Percentiles rank a stretch among this genome's conserved stretches.
Conservation (phyloP, 2,113 vertebrate species). For the Junco hyemalis region DNA sequence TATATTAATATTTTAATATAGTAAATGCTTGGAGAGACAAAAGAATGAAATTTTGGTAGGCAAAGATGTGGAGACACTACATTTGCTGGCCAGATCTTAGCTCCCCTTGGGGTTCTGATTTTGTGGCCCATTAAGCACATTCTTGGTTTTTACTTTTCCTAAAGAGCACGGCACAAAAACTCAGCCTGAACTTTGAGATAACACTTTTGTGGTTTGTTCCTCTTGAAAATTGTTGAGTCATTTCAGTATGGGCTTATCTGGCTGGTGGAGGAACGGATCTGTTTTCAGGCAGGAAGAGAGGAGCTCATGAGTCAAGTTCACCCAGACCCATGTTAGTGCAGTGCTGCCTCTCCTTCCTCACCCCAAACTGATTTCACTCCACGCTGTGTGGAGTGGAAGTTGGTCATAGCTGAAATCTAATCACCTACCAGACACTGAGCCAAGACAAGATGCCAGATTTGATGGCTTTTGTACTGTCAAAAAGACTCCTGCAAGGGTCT, state of each 20-base stretch:
- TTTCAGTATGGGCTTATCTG: neutral
- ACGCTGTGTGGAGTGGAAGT: neutral
- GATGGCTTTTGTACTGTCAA: neutral
- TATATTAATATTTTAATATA: slow-evolving; percentile 7
- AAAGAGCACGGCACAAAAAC: neutral
- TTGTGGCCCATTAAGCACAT: neutral
- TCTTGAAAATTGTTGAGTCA: neutral
- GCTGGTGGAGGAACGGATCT: neutral
- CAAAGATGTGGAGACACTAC: neutral
- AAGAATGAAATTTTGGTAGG: neutral
- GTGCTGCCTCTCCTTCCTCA: neutral
- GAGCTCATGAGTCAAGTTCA: neutral
- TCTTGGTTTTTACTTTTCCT: neutral
- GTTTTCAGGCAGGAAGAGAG: neutral
- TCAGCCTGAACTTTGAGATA: neutral
- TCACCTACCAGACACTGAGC: neutral
- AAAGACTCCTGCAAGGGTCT: neutral
- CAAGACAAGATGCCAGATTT: neutral
- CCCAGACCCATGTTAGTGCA: neutral
- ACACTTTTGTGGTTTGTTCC: neutral
- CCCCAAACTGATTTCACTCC: neutral
- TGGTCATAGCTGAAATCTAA: neutral
- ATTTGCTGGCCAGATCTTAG: neutral
- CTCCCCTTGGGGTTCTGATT: neutral
- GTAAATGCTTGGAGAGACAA: neutral